Base-by-base conservation (phyloP, 2,113 vertebrate genomes). In the Antechinus flavipes region DNA sequence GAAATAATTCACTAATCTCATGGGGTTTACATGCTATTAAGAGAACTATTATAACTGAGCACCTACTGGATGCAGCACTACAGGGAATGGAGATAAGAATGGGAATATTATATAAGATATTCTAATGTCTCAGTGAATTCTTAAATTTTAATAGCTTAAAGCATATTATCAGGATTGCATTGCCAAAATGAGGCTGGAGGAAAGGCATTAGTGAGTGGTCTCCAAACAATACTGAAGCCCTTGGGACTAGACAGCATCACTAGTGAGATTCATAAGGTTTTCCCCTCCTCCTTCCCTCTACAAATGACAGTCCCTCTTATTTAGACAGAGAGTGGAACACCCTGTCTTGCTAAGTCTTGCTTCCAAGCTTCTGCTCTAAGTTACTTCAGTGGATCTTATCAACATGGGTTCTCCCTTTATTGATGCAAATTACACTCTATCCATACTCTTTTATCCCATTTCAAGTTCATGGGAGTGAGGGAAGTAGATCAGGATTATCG, bases 171-270 rank as follows among this genome's bases (percentile, higher is more conserved):
- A 42, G 68, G 56, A 54, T 92, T 90, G 26, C 90, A 52, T 95
- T 91, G 19, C 54, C 7, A 3, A 35, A 55, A 91, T 10, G 84
- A 55, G 91, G 58, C 61, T 4, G 90, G 54, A 30, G 90, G 94
- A 84, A 92, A 89, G 89, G 53, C 90, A 8, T 93, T 54, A 54
- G 94, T 93, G 84, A 94, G 94, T 49, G 58, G 35, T 54, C 84
- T 93, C 25, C 56, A 0, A 52, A 90, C 93, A 47, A 30, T 30
- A 52, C 50, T 16, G 2, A 49, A 84, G 27, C 16, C n/a, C n/a
- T 19, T 23, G n/a, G 46, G 23, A 89, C 24, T 24, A n/a, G 11
- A 4, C 0, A 0, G 47, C 24, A 42, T 84, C 68, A 2, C 84
- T 30, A 42, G 25, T 91, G 91, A 42, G n/a, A 25, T 27, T 91